phyloP scores from a whole-genome alignment of 2,888 invertebrate species.

The Lepidochitona cinerea region DNA sequence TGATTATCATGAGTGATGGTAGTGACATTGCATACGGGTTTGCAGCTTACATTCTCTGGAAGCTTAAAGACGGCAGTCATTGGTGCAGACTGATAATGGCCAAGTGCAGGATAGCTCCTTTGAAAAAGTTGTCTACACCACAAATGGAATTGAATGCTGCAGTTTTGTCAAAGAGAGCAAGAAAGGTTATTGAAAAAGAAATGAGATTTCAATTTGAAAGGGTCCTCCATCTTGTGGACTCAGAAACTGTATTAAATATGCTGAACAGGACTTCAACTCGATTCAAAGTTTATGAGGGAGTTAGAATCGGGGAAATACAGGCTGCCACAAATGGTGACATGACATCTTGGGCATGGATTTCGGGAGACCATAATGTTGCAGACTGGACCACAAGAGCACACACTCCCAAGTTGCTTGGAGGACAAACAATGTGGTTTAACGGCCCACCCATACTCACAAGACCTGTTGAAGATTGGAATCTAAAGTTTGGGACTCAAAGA shows the following conservation, averaged over 20 bases:
- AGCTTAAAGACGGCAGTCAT: not conserved
- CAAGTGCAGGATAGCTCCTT: constrained; percentile 11
- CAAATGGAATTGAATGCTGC: constrained; percentile 13
- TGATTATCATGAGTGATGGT: constrained; percentile 8
- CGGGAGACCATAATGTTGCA: constrained; percentile 7
- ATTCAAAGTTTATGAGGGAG: constrained; percentile 10
- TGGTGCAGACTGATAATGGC: constrained; percentile 9
- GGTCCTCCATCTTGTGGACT: constrained; percentile 1
- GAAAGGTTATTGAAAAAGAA: constrained; percentile 1
- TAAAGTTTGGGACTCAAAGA: constrained; percentile 5
- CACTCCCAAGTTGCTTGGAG: not conserved
- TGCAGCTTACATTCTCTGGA: constrained; percentile 14
- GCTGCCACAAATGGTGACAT: constrained; percentile 5
- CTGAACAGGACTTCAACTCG: constrained; percentile 3
- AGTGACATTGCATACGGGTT: constrained; percentile 8
- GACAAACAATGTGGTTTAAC: constrained; percentile 3
- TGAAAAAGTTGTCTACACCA: constrained; percentile 11
- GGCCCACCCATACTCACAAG: not conserved
- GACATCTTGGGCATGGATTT: constrained; percentile 10
- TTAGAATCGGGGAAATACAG: constrained; percentile 13
- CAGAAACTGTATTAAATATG: constrained; percentile 13
- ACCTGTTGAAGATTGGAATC: not conserved
- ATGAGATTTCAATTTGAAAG: constrained; percentile 2
- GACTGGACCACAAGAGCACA: constrained; percentile 10
- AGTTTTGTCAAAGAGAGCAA: constrained; percentile 5